Base-by-base conservation (phyloP, 2,797 vertebrate genomes). In the Acestrorhynchus altus region DNA sequence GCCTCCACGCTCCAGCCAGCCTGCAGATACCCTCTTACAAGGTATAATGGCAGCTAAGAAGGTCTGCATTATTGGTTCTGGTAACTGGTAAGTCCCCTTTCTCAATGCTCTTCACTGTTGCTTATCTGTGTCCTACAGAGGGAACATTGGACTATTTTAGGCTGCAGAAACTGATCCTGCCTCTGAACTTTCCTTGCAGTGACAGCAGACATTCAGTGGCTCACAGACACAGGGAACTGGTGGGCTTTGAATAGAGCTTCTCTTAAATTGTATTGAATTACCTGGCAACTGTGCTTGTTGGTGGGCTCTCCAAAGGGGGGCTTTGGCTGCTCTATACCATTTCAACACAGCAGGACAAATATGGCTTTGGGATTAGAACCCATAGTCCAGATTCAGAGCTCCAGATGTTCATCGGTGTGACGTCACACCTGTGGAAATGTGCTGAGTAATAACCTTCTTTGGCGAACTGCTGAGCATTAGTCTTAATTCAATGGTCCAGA, bases 11-110 rank as follows among this genome's bases (percentile, higher is more conserved):
- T 12, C 9, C 18, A 7, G 11, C 24, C 81, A 76, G 83, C 84
- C 74, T 80, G 76, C 72, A 47, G 5, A 8, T 35, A 31, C 72
- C 67, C 63, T 82, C 83, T 52, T 71, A 26, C 40, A 69, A 26
- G 13, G 81, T 42, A 93, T 24, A 65, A 76, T 94, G 93, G 89
- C 91, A 87, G 87, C 88, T 1, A 94, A 92, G 90, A 97, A 93
- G 87, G 87, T 96, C 78, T 98, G 97, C 89, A 85, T 99, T 86
- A 88, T 98, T 72, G 97, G 97, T 88, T 98, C 97, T 0, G 97
- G 97, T 78, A 99, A 98, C 93, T 99, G 97, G 97, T 99, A 90
- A 95, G 96, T 66, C 22, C 24, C 4, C 12, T 15, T 52, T 31
- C 15, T 20, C 8, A 1, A 15, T 6, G 15, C 11, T 20, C 20